These are phyloP conservation scores for Epizoanthus rinbou DNA, from an alignment of 92 coral and sea anemone species.

Conservation along the genomic window DNA sequence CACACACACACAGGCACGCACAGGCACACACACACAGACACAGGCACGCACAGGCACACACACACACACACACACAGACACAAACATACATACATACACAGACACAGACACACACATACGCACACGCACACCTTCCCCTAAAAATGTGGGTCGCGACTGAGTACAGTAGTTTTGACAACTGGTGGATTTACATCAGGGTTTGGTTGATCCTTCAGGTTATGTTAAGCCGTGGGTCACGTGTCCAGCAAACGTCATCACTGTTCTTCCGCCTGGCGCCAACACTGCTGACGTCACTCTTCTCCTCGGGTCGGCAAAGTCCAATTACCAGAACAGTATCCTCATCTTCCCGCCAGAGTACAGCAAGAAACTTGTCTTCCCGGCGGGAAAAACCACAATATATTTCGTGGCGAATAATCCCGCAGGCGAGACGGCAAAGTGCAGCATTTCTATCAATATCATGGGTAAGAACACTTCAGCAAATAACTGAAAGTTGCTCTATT, in stretches of 20 bases:
- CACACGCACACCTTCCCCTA: too few species aligned
- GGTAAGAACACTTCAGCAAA: conserved; percentile 50
- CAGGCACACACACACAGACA: too few species aligned
- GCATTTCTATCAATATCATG: conserved; percentile 38
- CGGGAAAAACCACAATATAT: conserved; percentile 65
- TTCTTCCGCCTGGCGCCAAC: conserved; percentile 61
- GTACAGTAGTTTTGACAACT: too few species aligned
- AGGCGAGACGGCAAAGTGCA: conserved; percentile 63
- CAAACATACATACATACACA: too few species aligned
- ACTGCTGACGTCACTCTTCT: conserved; percentile 73
- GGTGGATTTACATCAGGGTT: too few species aligned
- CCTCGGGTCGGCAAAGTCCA: conserved; percentile 64
- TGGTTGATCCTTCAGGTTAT: conserved; percentile 37
- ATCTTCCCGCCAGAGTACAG: conserved; percentile 61
- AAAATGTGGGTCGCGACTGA: too few species aligned
- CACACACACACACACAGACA: too few species aligned
- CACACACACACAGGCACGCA: too few species aligned
- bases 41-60: too few species aligned
- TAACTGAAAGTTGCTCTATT: too few species aligned
- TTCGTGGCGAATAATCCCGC: conserved; percentile 66
- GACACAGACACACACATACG: too few species aligned
- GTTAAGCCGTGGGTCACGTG: conserved; percentile 74
- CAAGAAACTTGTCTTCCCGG: conserved; percentile 60
- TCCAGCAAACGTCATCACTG: conserved; percentile 63
- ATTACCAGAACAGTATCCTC: conserved; percentile 49